Evolutionary conservation across 2,888 invertebrate genomes (phyloP), one percentile per base, ranked within the genome.

Genomic region (Trilocha varians): DNA sequence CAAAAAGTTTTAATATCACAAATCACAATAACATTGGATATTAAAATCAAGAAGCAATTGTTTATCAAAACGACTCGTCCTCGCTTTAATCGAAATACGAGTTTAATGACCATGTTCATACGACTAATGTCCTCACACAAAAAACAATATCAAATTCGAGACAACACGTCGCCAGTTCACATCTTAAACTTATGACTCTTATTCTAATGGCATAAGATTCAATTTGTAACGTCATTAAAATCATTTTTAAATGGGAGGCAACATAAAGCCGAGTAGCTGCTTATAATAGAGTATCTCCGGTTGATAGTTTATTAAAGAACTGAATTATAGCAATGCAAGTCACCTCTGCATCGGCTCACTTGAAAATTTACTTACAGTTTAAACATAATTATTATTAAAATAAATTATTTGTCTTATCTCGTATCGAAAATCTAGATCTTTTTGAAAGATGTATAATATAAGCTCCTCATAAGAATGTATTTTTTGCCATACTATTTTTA

Each of bases 241-340:
- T 48, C 53, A 53, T 41, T 59, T 51, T 55, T 54, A 51, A 55
- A 50, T 53, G 60, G 56, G 65, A 67, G 70, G 68, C 69, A 59
- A 59, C 59, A 76, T 78, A 79, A 78, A 82, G 79, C 74, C 77
- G 72, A 59, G 84, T 78, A 84, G 82, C 79, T 73, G 68, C 69
- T 69, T 75, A 76, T 82, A 79, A 84, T 80, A 77, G 78, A 83
- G 77, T 76, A 75, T 76, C 77, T 71, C 73, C 68, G 71, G 73
- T 77, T 76, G 79, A 82, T 79, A 82, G 78, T 78, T 84, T 83
- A 84, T 85, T 84, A 85, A 80, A 78, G 80, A 71, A 76, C 70
- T 79, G 80, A 83, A 82, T 82, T 78, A 77, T 67, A 63, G 75
- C 72, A 72, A 66, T 77, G 75, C 75, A 75, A 78, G 78, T 78